Evolutionary conservation across 2,888 invertebrate species (phyloP).

Genomic region (Scelioninae gen. 2): DNA sequence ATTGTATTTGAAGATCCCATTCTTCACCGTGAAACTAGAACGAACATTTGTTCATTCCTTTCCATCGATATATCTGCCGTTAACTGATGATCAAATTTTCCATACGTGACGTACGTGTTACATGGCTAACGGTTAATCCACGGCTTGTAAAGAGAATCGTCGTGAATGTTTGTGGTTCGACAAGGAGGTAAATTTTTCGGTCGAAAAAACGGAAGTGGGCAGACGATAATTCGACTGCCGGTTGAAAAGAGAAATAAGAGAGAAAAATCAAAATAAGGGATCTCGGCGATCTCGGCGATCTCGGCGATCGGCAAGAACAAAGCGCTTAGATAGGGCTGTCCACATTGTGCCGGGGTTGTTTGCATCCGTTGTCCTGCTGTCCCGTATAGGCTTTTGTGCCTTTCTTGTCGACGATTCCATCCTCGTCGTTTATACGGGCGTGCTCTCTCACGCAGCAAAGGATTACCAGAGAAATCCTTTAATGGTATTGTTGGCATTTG

Average conservation of each 20-base stretch:
- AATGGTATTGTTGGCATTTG: constrained; percentile 74
- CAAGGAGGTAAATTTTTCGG: constrained; percentile 41
- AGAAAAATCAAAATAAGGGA: constrained; percentile 57
- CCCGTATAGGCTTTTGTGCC: constrained; percentile 59
- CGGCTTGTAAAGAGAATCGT: constrained; percentile 20
- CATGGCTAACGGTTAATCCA: too few relatives aligned
- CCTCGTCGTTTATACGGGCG: constrained; percentile 35
- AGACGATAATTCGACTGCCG: constrained; percentile 45
- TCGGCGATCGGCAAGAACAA: constrained; percentile 70
- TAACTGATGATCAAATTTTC: too few relatives aligned
- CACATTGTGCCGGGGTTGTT: constrained; percentile 67
- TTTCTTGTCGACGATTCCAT: constrained; percentile 57
- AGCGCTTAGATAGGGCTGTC: constrained; percentile 67
- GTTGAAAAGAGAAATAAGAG: constrained; percentile 37
- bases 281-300: constrained; percentile 64
- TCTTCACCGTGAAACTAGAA: too few relatives aligned
- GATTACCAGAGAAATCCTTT: constrained; percentile 73
- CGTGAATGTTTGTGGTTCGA: constrained; percentile 21
- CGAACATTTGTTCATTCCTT: too few relatives aligned
- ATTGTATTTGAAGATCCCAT: too few relatives aligned
- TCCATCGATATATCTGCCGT: too few relatives aligned
- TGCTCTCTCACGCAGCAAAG: constrained; percentile 63
- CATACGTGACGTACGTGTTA: too few relatives aligned
- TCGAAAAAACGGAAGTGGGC: constrained; percentile 50
- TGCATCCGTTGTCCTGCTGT: constrained; percentile 64